phyloP scores from a whole-genome alignment of 1,140 invertebrate genomes.

The Bombus superbus region DNA sequence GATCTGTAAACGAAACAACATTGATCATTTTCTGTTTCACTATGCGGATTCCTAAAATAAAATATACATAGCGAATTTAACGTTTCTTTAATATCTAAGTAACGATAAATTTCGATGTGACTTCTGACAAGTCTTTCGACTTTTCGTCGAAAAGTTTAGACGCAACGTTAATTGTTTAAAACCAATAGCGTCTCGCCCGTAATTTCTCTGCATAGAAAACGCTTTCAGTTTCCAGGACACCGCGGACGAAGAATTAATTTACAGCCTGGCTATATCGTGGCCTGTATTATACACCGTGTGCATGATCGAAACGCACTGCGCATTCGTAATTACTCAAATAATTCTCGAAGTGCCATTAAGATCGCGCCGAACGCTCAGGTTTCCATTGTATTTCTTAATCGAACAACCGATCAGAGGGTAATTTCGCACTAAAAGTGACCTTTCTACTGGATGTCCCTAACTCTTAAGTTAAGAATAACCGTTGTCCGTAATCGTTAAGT shows the following conservation, averaged over 20 bases:
- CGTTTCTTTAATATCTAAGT: too few species aligned
- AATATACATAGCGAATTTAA: background rate
- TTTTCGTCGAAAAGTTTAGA: background rate
- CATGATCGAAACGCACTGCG: background rate
- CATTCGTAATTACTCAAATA: background rate
- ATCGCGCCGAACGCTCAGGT: conserved; percentile 46
- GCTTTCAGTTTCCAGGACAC: background rate
- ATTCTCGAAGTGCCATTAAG: conserved; percentile 62
- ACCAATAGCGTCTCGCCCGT: background rate
- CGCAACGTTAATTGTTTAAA: background rate
- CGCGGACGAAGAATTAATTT: background rate
- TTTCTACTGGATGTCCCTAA: conserved; percentile 8
- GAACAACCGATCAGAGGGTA: conserved; percentile 26
- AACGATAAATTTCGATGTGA: too few species aligned
- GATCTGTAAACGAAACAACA: background rate
- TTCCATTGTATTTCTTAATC: conserved; percentile 42
- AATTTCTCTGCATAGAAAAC: background rate
- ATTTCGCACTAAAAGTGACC: conserved; percentile 37
- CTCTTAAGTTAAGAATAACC: background rate
- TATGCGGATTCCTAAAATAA: background rate
- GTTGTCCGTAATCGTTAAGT: background rate
- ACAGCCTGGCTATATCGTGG: background rate
- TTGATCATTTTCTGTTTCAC: background rate
- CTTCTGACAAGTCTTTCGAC: too few species aligned
- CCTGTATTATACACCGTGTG: background rate